phyloP scores from a whole-genome alignment of 2,888 invertebrate genomes.

The Chrysolina americana region DNA sequence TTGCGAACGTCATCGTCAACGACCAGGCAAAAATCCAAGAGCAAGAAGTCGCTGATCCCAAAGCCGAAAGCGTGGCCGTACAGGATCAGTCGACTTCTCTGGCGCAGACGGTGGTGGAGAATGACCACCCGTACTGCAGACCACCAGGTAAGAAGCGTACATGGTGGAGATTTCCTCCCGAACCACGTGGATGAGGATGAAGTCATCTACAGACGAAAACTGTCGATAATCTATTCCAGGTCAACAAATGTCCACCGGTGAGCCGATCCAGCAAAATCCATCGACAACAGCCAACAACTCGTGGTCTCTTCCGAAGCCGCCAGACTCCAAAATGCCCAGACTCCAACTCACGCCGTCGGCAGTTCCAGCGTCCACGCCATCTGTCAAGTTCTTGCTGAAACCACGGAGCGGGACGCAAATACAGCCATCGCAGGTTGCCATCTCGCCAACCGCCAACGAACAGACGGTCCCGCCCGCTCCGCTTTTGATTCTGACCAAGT shows the following conservation, averaged over 20 bases:
- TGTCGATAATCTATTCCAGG: too few species aligned
- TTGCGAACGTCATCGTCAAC: not conserved
- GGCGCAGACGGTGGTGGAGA: not conserved
- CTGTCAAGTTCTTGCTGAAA: slow-evolving; percentile 31
- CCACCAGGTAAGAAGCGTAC: not conserved
- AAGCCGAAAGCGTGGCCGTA: not conserved
- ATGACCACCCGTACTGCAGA: not conserved
- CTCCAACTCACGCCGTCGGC: not conserved
- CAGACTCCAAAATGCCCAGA: too few species aligned
- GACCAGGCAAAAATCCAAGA: not conserved
- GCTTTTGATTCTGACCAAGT: not conserved
- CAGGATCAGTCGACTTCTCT: not conserved
- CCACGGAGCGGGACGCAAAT: slow-evolving; percentile 21
- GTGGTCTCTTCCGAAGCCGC: too few species aligned
- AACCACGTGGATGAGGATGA: too few species aligned
- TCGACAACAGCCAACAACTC: too few species aligned
- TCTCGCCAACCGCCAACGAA: not conserved
- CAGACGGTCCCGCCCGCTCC: not conserved
- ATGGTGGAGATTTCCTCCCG: not conserved
- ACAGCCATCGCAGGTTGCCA: not conserved
- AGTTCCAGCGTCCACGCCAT: not conserved
- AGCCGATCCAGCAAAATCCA: too few species aligned
- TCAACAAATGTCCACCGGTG: too few species aligned
- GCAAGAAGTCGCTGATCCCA: not conserved
- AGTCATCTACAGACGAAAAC: too few species aligned